Evolutionary conservation across 2,888 invertebrate species (phyloP).

Genomic region (Zootermopsis nevadensis): DNA sequence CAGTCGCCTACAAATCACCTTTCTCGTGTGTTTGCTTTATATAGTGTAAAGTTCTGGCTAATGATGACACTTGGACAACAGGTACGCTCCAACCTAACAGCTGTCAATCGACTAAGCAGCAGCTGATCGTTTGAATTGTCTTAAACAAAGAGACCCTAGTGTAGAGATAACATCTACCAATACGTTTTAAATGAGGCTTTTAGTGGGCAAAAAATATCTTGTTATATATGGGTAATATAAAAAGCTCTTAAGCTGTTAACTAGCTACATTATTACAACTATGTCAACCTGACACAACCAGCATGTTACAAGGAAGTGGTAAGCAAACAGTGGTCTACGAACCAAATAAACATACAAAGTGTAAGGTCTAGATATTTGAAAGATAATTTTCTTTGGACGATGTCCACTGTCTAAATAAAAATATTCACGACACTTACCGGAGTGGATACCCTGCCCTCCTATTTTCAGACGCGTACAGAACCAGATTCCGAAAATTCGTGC

Average conservation of each 20-base stretch:
- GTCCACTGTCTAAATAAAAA: no score
- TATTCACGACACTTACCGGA: no score
- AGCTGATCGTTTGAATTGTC: not conserved
- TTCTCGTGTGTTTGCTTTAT: not conserved
- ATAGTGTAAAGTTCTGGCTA: not conserved
- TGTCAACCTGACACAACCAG: not conserved
- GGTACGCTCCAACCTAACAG: not conserved
- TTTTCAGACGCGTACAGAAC: no score
- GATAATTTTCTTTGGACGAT: no score
- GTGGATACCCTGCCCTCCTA: no score
- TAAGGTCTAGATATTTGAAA: no score
- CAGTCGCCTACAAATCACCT: not conserved
- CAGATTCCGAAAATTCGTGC: no score
- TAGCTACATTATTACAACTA: not conserved
- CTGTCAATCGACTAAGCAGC: not conserved
- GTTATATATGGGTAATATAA: slow-evolving; percentile 4
- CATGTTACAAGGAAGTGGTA: not conserved
- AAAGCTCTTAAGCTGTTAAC: slow-evolving; percentile 1
- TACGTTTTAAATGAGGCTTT: slow-evolving; percentile 4
- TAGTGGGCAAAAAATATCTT: not conserved
- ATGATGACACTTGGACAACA: no score
- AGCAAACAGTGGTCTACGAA: not conserved
- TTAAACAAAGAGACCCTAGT: slow-evolving; percentile 1
- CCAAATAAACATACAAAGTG: not conserved
- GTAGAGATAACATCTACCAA: slow-evolving; percentile 6